Evolutionary conservation across 2,888 invertebrate species (phyloP).

Genomic region (Stenichneumon culpator): DNA sequence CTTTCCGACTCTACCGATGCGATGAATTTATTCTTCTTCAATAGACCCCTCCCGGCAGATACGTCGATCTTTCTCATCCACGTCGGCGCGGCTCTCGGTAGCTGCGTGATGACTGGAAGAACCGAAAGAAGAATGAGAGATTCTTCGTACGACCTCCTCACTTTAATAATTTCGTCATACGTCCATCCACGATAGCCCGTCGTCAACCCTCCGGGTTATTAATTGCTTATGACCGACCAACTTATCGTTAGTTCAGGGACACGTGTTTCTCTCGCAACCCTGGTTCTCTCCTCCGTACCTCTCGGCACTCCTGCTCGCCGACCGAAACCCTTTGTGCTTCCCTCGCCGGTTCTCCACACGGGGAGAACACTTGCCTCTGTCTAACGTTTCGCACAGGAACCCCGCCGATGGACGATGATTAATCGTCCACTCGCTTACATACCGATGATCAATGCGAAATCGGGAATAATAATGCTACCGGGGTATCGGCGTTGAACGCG

Average conservation of each 20-base stretch:
- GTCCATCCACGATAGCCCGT: background rate
- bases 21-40: conserved; percentile 39
- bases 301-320: background rate
- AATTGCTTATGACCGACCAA: conserved; percentile 52
- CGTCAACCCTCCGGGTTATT: conserved; percentile 28
- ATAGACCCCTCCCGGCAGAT: background rate
- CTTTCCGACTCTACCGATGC: conserved; percentile 39
- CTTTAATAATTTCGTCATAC: conserved; percentile 52
- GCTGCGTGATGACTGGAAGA: background rate
- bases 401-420: conserved; percentile 57
- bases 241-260: conserved; percentile 53
- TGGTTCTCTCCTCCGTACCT: background rate
- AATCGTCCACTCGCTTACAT: conserved; percentile 53
- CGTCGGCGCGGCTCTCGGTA: background rate
- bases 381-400: conserved; percentile 47
- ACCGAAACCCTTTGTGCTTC: conserved; percentile 13
- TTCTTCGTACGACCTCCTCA: conserved; percentile 1
- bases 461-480: conserved; percentile 52
- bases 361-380: conserved; percentile 25
- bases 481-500: conserved; percentile 57
- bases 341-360: background rate
- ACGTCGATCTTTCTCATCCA: conserved; percentile 7
- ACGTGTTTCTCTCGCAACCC: conserved; percentile 50
- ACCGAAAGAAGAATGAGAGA: background rate
- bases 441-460: conserved; percentile 63